phyloP scores from a whole-genome alignment of 2,888 invertebrate genomes.

The Drosophila mimetica region DNA sequence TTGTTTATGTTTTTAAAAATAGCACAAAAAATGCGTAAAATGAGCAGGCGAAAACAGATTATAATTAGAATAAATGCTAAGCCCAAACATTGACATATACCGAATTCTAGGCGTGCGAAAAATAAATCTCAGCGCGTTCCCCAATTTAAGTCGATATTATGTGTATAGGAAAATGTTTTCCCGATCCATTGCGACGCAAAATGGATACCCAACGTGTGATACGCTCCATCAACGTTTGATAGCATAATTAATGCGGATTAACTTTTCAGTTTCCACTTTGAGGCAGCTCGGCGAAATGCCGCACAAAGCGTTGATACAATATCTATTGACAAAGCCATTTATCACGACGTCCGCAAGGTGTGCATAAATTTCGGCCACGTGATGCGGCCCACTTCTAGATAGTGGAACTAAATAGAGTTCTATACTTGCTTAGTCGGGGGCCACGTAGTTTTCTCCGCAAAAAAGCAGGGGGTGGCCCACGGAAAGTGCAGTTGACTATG shows the following conservation, averaged over 20 bases:
- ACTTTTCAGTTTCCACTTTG: conserved; percentile 33
- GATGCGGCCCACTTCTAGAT: conserved; percentile 18
- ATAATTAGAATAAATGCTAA: conserved; percentile 34
- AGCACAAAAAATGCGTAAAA: conserved; percentile 41
- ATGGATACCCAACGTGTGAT: conserved; percentile 12
- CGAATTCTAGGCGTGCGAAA: conserved; percentile 3
- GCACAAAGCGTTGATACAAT: conserved; percentile 22
- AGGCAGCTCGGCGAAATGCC: conserved; percentile 24
- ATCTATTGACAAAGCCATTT: conserved; percentile 41
- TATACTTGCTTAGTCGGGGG: not conserved
- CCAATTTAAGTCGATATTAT: too few species aligned
- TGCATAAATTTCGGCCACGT: conserved; percentile 44
- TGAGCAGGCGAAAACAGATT: conserved; percentile 25
- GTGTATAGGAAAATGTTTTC: not conserved
- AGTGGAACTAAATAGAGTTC: conserved; percentile 18
- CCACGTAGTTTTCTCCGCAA: not conserved
- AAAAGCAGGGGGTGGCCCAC: conserved; percentile 6
- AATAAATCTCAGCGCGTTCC: not conserved
- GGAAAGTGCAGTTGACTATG: conserved; percentile 26
- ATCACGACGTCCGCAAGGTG: conserved; percentile 32
- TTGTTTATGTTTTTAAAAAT: conserved; percentile 51
- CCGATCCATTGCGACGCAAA: not conserved
- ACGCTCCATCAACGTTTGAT: conserved; percentile 39
- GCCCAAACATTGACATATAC: conserved; percentile 20
- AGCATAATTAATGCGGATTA: conserved; percentile 41